phyloP scores from a whole-genome alignment of 1,140 invertebrate species.

The Diachasma alloeum region DNA sequence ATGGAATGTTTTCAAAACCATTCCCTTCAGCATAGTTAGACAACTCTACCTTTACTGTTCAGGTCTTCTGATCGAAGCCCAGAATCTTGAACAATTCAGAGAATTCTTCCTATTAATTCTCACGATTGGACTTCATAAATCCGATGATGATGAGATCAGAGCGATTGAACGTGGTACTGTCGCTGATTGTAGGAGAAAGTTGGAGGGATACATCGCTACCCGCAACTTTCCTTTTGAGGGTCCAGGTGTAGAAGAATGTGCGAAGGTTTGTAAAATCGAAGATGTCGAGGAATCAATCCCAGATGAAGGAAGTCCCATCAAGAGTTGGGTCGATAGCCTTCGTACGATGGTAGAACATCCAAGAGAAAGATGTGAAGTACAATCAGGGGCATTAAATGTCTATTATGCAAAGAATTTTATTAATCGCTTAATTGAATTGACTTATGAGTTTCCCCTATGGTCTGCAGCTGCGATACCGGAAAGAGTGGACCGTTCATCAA shows the following conservation, averaged over 20 bases:
- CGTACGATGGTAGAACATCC: neutral
- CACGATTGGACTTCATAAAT: neutral
- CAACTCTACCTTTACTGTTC: neutral
- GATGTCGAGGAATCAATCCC: neutral
- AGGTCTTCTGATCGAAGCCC: neutral
- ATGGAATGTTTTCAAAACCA: neutral
- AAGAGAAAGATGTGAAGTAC: neutral
- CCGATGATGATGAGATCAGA: no score
- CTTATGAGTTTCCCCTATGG: slow-evolving; percentile 22
- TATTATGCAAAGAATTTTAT: neutral
- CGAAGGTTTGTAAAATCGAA: neutral
- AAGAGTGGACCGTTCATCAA: neutral
- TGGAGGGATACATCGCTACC: neutral
- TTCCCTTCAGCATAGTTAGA: neutral
- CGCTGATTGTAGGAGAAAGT: neutral
- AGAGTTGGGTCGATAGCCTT: neutral
- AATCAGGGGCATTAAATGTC: neutral
- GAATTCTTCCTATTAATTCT: neutral
- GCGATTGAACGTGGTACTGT: neutral
- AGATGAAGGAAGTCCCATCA: neutral
- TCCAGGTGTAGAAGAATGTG: neutral
- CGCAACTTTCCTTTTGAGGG: neutral
- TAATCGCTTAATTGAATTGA: neutral
- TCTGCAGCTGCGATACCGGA: slow-evolving; percentile 14
- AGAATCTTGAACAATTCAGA: neutral